These are phyloP conservation scores for Peromyscus nudipes DNA, from an alignment of 2,797 vertebrate genomes.

Conservation along the genomic window DNA sequence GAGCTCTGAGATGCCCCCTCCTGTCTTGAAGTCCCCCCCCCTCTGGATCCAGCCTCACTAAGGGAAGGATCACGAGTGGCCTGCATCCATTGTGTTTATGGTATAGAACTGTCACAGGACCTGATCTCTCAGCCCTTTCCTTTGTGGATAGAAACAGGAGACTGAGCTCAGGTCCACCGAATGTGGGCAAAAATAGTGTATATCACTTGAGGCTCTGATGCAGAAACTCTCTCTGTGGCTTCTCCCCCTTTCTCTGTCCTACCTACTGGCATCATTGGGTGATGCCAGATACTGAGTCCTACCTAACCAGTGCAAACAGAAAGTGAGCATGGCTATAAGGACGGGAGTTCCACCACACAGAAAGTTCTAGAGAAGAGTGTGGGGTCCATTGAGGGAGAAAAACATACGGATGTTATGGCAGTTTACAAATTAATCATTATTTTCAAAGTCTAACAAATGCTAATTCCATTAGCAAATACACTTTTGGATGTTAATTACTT, in stretches of 20 bases:
- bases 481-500: neutral
- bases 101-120: neutral
- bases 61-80: neutral
- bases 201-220: neutral
- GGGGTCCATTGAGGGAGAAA: conserved; percentile 24
- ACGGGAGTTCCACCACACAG: neutral
- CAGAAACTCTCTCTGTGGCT: conserved; percentile 5
- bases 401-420: neutral
- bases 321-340: neutral
- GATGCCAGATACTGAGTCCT: neutral
- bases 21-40: neutral
- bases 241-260: neutral
- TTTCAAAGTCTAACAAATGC: conserved; percentile 30
- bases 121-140: neutral
- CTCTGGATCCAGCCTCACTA: neutral
- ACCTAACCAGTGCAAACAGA: conserved; percentile 7
- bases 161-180: conserved; percentile 6
- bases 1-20: neutral
- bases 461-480: conserved; percentile 33
- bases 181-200: conserved; percentile 23
- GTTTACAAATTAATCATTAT: conserved; percentile 32
- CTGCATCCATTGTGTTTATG: neutral
- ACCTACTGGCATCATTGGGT: conserved; percentile 4
- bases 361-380: conserved; percentile 28
- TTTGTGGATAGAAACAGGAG: neutral